Conservation (phyloP, 2,797 vertebrate species). For the Halcyon badia region DNA sequence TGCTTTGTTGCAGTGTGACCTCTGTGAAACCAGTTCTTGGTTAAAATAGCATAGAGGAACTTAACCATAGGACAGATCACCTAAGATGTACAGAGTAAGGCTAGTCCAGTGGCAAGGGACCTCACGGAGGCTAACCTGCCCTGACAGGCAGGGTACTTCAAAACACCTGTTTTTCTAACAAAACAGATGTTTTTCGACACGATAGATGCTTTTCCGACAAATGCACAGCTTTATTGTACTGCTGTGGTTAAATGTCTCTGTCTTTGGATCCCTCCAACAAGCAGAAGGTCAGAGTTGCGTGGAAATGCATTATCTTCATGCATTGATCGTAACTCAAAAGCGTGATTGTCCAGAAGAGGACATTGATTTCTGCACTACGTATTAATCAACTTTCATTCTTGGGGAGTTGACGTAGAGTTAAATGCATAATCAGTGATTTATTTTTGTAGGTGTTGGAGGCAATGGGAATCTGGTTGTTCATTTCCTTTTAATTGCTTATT, state of each 20-base stretch:
- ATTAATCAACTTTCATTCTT: slow-evolving; percentile 47
- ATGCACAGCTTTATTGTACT: not conserved
- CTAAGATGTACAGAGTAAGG: not conserved
- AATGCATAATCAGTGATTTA: not conserved
- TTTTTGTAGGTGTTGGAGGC: not conserved
- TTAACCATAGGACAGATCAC: not conserved
- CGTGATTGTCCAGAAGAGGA: slow-evolving; percentile 29
- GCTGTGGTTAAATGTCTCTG: not conserved
- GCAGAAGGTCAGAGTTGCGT: slow-evolving; percentile 42
- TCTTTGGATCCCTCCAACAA: not conserved
- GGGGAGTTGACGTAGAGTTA: not conserved
- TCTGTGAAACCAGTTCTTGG: not conserved
- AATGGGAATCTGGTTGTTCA: not conserved
- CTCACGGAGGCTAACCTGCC: too few relatives aligned
- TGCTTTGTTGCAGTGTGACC: not conserved
- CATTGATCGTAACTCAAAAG: slow-evolving; percentile 52
- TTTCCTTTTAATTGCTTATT: not conserved
- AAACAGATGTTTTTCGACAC: too few relatives aligned
- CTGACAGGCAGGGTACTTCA: too few relatives aligned
- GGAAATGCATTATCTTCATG: slow-evolving; percentile 35
- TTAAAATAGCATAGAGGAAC: not conserved
- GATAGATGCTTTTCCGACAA: not conserved
- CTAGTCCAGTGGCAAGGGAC: too few relatives aligned
- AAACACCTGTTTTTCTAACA: too few relatives aligned
- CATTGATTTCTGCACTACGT: slow-evolving; percentile 55